Evolutionary conservation across 2,888 invertebrate species (phyloP).

Genomic region (Ditula angustiorana): DNA sequence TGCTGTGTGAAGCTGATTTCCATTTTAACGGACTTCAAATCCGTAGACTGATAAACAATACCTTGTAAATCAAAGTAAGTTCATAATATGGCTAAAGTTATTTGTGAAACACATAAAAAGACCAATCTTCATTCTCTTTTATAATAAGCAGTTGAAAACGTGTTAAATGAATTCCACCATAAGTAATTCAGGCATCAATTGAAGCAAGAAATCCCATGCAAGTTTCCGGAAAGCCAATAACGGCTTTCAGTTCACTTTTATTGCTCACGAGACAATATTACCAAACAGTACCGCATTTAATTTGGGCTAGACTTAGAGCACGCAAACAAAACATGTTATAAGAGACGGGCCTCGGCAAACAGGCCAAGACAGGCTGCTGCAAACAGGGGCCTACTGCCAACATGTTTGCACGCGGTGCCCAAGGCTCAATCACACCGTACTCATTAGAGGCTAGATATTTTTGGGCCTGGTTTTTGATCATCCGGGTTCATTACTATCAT

Average conservation of each 20-base stretch:
- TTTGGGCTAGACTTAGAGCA: constrained; percentile 34
- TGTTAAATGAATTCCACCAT: no score
- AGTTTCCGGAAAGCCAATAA: background rate
- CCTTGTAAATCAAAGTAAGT: no score
- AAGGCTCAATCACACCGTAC: constrained; percentile 49
- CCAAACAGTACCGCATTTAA: constrained; percentile 22
- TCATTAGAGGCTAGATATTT: background rate
- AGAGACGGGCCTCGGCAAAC: constrained; percentile 47
- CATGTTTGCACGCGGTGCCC: constrained; percentile 53
- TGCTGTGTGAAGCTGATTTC: no score
- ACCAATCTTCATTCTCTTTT: no score
- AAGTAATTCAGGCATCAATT: no score
- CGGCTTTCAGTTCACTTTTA: background rate
- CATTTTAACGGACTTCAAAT: no score
- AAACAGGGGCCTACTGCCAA: constrained; percentile 57
- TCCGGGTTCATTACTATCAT: no score
- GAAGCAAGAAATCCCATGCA: background rate
- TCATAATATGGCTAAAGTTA: no score
- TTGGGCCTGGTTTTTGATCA: background rate
- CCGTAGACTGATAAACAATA: no score
- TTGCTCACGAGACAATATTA: constrained; percentile 1
- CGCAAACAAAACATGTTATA: constrained; percentile 49
- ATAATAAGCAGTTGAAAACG: no score
- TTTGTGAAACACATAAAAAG: no score
- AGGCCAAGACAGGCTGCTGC: constrained; percentile 52